phyloP scores from a whole-genome alignment of 2,797 vertebrate genomes.

The Mormyrus proboscirostris region DNA sequence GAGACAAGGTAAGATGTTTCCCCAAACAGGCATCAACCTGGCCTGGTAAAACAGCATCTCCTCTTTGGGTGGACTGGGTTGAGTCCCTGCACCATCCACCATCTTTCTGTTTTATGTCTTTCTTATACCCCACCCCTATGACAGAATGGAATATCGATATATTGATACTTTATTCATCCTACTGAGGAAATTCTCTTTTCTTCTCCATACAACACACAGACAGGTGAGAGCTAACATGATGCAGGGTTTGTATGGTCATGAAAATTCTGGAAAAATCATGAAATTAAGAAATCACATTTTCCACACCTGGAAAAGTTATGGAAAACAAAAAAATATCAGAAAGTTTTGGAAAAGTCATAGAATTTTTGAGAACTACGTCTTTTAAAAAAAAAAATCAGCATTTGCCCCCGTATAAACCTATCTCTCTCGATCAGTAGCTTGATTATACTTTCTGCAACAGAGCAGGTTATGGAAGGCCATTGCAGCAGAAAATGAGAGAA shows the following conservation, averaged over 20 bases:
- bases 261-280: too few relatives aligned
- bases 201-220: neutral
- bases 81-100: neutral
- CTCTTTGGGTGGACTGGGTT: neutral
- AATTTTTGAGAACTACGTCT: too few relatives aligned
- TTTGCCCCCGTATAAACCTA: too few relatives aligned
- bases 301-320: too few relatives aligned
- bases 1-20: constrained; percentile 75
- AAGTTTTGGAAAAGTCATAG: too few relatives aligned
- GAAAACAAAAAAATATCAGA: too few relatives aligned
- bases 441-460: neutral
- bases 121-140: neutral
- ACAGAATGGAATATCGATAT: neutral
- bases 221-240: neutral
- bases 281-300: too few relatives aligned
- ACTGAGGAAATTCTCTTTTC: neutral
- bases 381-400: too few relatives aligned
- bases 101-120: neutral
- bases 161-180: neutral
- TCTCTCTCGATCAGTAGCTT: neutral
- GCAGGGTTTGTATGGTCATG: neutral
- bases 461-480: neutral
- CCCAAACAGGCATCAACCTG: neutral
- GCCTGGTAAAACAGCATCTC: neutral
- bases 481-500: neutral